Evolutionary conservation across 2,113 vertebrate species (phyloP), one percentile per base, ranked within the genome.

Genomic region (Silurus asotus): DNA sequence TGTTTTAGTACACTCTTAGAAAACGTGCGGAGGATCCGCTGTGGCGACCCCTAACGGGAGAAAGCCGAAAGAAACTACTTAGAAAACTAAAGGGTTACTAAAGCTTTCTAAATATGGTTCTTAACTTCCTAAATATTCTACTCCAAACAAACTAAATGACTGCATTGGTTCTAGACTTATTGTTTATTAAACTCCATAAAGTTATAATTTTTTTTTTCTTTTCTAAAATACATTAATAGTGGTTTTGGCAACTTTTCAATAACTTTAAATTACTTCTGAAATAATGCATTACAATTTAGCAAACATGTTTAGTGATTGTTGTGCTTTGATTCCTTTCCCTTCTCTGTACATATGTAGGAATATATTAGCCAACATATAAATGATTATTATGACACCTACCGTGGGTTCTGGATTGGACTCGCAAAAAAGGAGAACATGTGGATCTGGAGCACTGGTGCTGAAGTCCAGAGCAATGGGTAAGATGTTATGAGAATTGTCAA

Each of bases 361-460:
- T 91, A 89, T 20, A 83, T 90, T 61, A 85, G 28, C 48, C 19
- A 85, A 51, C 8, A 89, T 14, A 77, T 53, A 53, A 0, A 2
- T 20, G 14, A 0, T 2, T 88, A 85, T 81, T 83, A 13, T 83
- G 84, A 91, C 0, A 0, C 0, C 9, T 58, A 76, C 64, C 87
- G 90, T 15, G 85, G 88, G 4, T 90, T 89, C 89, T 91, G 89
- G 89, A 90, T 88, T 51, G 80, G 89, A 67, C 76, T 89, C 23
- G 15, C 1, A 20, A 23, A 55, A 61, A 37, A 55, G 0, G 0
- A 13, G 4, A 11, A 13, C 9, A 25, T 0, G 2, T 89, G 86
- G 89, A 23, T 45, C 7, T 91, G 89, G 88, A 53, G n/a, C n/a
- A 86, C 45, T 17, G 82, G 82, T 2, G n/a, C 65, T 10, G 1